Evolutionary conservation across 92 coral and sea anemone genomes (phyloP), one percentile per base, ranked within the genome.

Genomic region (Diadumene lineata): DNA sequence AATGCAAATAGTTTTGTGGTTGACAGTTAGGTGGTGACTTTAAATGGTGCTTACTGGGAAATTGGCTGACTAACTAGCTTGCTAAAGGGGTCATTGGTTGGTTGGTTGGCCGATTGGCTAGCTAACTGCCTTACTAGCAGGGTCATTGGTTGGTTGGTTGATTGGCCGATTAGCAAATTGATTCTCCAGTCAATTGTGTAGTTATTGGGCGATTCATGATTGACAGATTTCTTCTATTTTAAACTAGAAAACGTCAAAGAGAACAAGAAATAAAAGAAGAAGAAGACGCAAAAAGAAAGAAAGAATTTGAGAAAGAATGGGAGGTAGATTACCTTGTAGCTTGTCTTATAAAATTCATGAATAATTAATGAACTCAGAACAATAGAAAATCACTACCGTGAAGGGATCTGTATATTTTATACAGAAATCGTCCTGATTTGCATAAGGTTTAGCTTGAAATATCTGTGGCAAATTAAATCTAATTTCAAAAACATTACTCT

Each of bases 271-370:
- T 93, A 43, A 88, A 86, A 56, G 88, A 82, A 56, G 98, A 93
- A 69, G 98, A 93, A 66, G 92, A 82, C 19, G 79, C 86, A 17
- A 93, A 93, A 71, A 84, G 90, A 78, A 93, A 93, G 76, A 93
- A 93, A 64, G 98, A 93, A 75, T 93, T 89, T 88, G 97, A 93
- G 70, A 79, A 93, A 61, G 67, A 93, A 11, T 93, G 98, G 98
- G 98, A 93, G 87, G 98, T 93, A 80, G 76, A 57, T n/a, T n/a
- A n/a, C n/a, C n/a, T n/a, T n/a, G n/a, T n/a, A n/a, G n/a, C n/a
- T n/a, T n/a, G n/a, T n/a, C n/a, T n/a, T n/a, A n/a, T n/a, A n/a
- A n/a, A n/a, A n/a, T n/a, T n/a, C n/a, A n/a, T n/a, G n/a, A n/a
- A n/a, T n/a, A n/a, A n/a, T n/a, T n/a, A n/a, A n/a, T n/a, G n/a